Conservation (phyloP, 2,113 vertebrate genomes). For the Xiphias gladius region DNA sequence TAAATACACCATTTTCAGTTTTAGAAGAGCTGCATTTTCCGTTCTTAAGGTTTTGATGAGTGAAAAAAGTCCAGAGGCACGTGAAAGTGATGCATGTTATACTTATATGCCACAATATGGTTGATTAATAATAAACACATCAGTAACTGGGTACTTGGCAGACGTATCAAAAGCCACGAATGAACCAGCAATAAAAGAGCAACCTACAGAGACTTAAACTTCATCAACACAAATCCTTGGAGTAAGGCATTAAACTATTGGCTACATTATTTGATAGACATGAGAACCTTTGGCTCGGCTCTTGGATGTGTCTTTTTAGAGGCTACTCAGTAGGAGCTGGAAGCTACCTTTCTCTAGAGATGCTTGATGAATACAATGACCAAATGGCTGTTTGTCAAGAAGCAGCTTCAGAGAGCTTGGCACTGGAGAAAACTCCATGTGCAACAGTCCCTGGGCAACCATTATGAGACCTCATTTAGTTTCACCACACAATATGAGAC, state of each 20-base stretch:
- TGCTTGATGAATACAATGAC: constrained; percentile 31
- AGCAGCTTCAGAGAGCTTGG: constrained; percentile 42
- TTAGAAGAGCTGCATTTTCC: too few species aligned
- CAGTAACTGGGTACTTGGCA: neutral
- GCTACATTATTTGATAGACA: constrained; percentile 11
- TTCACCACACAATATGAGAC: constrained; percentile 28
- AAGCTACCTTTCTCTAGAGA: constrained; percentile 34
- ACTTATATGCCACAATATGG: neutral
- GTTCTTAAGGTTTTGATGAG: too few species aligned
- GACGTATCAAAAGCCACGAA: neutral
- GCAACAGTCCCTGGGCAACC: constrained; percentile 25
- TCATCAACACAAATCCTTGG: neutral
- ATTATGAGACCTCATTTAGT: constrained; percentile 38
- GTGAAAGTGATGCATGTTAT: neutral
- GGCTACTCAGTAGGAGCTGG: constrained; percentile 14
- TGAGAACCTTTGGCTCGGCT: neutral
- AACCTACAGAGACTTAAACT: neutral
- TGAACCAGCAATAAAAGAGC: neutral
- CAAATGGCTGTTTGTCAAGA: constrained; percentile 35
- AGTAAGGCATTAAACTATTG: neutral
- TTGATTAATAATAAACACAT: neutral
- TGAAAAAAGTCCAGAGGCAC: too few species aligned
- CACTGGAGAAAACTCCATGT: constrained; percentile 12
- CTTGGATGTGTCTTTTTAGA: neutral
- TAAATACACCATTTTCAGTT: too few species aligned